These are phyloP conservation scores for Scarus forsteni DNA, from an alignment of 2,797 vertebrate genomes.

Conservation along the genomic window DNA sequence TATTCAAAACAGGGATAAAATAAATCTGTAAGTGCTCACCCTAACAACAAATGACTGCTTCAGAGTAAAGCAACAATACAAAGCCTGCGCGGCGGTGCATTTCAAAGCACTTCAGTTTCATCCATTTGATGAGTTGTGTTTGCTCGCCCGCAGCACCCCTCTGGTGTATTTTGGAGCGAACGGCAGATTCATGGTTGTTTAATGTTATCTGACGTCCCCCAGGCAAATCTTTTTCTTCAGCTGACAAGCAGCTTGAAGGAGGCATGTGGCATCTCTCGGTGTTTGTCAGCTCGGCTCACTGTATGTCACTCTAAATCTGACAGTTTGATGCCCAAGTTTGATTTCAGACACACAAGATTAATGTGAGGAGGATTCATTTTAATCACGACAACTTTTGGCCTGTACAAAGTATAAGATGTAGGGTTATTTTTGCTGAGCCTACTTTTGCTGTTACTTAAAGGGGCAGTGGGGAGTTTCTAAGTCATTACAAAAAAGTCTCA, in stretches of 20 bases:
- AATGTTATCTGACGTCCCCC: conserved; percentile 54
- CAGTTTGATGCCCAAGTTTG: conserved; percentile 39
- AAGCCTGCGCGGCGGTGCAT: conserved; percentile 18
- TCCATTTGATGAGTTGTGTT: conserved; percentile 53
- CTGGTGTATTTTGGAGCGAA: conserved; percentile 47
- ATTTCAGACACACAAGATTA: conserved; percentile 17
- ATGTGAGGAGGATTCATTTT: conserved; percentile 6
- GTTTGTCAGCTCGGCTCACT: conserved; percentile 60
- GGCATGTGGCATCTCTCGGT: conserved; percentile 50
- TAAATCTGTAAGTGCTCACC: conserved; percentile 11
- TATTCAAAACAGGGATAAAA: conserved; percentile 17
- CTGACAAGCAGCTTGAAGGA: conserved; percentile 65
- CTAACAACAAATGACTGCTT: conserved; percentile 23
- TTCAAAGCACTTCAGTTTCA: conserved; percentile 46
- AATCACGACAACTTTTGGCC: not conserved
- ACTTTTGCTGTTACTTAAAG: conserved; percentile 39
- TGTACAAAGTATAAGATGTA: not conserved
- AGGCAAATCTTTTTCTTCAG: conserved; percentile 68
- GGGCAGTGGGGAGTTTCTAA: too few species aligned
- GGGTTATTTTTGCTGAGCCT: conserved; percentile 26
- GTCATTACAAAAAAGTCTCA: too few species aligned
- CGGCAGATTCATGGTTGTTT: conserved; percentile 58
- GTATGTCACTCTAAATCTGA: conserved; percentile 43
- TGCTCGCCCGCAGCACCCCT: conserved; percentile 56
- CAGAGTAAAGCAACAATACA: conserved; percentile 21